Percentiles rank a stretch among this genome's conserved stretches.
These are phyloP conservation scores for Glaucidium brasilianum DNA, from an alignment of 2,113 vertebrate genomes.

Conservation along the genomic window DNA sequence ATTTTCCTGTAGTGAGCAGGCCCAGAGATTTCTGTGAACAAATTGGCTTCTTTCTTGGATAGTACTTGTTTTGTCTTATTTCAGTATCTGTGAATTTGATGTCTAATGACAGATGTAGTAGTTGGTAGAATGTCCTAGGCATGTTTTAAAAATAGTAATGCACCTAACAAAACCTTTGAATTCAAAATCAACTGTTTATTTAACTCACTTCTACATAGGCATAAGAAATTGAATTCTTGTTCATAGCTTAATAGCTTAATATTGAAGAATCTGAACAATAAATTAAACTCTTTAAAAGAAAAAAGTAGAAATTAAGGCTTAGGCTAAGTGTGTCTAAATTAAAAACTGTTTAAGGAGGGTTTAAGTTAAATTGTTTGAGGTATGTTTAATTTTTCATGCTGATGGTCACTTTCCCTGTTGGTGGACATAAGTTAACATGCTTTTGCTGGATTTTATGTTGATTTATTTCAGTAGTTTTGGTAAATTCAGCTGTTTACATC, in stretches of 20 bases:
- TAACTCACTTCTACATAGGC: neutral
- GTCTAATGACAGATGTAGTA: neutral
- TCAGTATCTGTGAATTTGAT: neutral
- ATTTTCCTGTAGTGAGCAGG: neutral
- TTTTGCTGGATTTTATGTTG: neutral
- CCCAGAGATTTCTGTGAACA: neutral
- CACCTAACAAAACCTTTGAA: neutral
- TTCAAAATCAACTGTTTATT: neutral
- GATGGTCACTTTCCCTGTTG: neutral
- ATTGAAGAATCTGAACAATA: neutral
- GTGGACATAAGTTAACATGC: accelerated
- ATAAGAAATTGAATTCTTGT: neutral
- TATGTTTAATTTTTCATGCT: neutral
- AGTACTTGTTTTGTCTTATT: neutral
- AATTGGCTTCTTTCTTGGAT: neutral
- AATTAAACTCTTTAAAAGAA: neutral
- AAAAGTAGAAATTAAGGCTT: neutral
- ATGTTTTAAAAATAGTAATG: neutral
- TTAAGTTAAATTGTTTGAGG: neutral
- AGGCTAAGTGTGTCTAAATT: neutral
- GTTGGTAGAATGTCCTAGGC: neutral
- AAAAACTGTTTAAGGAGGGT: neutral
- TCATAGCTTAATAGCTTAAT: neutral
- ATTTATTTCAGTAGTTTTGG: neutral
- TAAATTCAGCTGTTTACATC: neutral